These are phyloP conservation scores for Triplophysa bombifrons DNA, from an alignment of 2,797 vertebrate genomes.

Conservation along the genomic window DNA sequence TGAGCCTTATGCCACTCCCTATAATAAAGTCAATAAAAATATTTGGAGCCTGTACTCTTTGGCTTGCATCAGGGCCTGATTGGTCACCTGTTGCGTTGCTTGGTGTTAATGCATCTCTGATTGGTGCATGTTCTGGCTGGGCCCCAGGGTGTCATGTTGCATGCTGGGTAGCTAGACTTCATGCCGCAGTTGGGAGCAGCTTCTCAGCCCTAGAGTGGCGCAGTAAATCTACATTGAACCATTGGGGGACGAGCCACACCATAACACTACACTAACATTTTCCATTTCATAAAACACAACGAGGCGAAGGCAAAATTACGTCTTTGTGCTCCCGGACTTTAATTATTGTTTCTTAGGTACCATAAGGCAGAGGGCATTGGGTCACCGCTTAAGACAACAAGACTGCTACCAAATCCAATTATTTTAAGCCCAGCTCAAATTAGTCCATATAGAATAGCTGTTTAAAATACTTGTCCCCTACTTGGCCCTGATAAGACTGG, in stretches of 20 bases:
- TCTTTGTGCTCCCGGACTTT: slow-evolving; percentile 8
- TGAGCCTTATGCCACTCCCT: slow-evolving; percentile 35
- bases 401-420: slow-evolving; percentile 53
- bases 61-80: slow-evolving; percentile 40
- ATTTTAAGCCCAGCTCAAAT: slow-evolving; percentile 60
- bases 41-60: slow-evolving; percentile 47
- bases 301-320: slow-evolving; percentile 1
- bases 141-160: slow-evolving; percentile 56
- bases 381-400: slow-evolving; percentile 38
- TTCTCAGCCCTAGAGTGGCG: slow-evolving; percentile 21
- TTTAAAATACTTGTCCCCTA: slow-evolving; percentile 68
- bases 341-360: slow-evolving; percentile 31
- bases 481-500: slow-evolving; percentile 66
- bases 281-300: slow-evolving; percentile 43
- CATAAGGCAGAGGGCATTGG: slow-evolving; percentile 37
- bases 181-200: slow-evolving; percentile 36
- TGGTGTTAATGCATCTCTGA: slow-evolving; percentile 52
- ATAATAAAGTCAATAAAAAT: slow-evolving; percentile 57
- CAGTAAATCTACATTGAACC: slow-evolving; percentile 57
- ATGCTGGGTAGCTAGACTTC: slow-evolving; percentile 40
- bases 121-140: slow-evolving; percentile 53
- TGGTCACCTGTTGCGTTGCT: slow-evolving; percentile 53
- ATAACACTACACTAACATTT: slow-evolving; percentile 49
- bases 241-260: slow-evolving; percentile 31
- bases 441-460: slow-evolving; percentile 58